Evolutionary conservation across 1,140 invertebrate genomes (phyloP), one percentile per base, ranked within the genome.

Genomic region (Calephelis nemesis): DNA sequence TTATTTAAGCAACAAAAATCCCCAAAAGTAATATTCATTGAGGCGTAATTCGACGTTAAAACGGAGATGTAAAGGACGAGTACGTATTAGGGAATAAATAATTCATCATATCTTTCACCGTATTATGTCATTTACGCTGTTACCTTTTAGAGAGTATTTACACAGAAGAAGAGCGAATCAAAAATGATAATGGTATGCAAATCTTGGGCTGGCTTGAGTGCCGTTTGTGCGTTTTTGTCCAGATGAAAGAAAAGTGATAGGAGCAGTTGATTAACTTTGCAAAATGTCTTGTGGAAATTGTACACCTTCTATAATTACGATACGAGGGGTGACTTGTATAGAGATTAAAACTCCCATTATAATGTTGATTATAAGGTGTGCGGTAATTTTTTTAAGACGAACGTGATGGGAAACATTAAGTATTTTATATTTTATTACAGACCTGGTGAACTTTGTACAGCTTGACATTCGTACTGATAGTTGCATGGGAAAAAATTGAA

Each of bases 121-220:
- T 81, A 88, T 91, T 91, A 90, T 91, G 87, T 91, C 85, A 91
- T 91, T 91, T 91, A 87, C 87, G 76, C 80, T 77, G 80, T 85
- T 91, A 85, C 87, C 83, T 87, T 83, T 81, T 85, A 81, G 82
- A 71, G 81, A 87, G 85, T 88, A 85, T 88, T 89, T 88, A 85
- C 84, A 89, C 87, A 91, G 89, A 89, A 89, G 87, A 88, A 90
- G 79, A 88, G 79, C 76, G 84, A 91, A 91, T 91, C 88, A 91
- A 91, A 91, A 91, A 91, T 91, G 86, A 88, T 91, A 91, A 91
- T 91, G 83, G 83, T 72, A 91, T 91, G 88, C 84, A 90, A 91
- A 91, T 90, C 87, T 82, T 71, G 75, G 82, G 84, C 80, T 84
- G 83, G 74, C 78, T 79, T 74, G 76, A 78, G 75, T 58, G 63